Percentiles rank a stretch among this genome's conserved stretches.
Evolutionary conservation across 2,797 vertebrate species (phyloP).

Genomic region (Myoxocephalus aenaeus): DNA sequence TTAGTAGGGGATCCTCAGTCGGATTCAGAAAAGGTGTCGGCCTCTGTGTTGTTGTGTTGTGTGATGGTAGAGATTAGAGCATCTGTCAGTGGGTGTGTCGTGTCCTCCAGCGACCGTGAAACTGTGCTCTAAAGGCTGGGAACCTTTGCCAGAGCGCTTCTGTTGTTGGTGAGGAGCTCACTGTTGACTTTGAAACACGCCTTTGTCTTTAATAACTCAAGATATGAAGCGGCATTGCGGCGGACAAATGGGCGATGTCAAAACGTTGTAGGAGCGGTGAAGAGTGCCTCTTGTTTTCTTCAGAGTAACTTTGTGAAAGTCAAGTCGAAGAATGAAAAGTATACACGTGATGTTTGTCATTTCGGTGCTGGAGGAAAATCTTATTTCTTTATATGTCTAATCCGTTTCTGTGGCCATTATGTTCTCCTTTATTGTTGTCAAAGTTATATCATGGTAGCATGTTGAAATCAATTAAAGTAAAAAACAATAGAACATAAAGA

Average conservation of each 20-base stretch:
- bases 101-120: constrained; percentile 15
- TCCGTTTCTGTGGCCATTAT: not conserved
- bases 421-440: not conserved
- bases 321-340: not conserved
- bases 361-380: not conserved
- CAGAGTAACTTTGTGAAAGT: not conserved
- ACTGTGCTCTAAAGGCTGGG: not conserved
- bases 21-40: constrained; percentile 9
- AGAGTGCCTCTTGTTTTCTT: not conserved
- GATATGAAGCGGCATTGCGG: not conserved
- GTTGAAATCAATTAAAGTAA: not conserved
- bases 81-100: constrained; percentile 18
- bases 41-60: constrained; percentile 23
- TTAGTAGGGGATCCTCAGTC: not conserved
- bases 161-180: too few relatives aligned
- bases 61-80: constrained; percentile 27
- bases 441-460: too few relatives aligned
- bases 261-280: not conserved
- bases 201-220: too few relatives aligned
- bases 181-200: not conserved
- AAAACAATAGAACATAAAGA: not conserved
- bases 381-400: not conserved
- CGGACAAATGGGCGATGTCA: not conserved
- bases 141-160: not conserved
- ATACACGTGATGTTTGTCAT: not conserved